Percentiles rank a stretch among this genome's conserved stretches.
phyloP scores from a whole-genome alignment of 2,888 invertebrate species.

The Epiblema foenella region DNA sequence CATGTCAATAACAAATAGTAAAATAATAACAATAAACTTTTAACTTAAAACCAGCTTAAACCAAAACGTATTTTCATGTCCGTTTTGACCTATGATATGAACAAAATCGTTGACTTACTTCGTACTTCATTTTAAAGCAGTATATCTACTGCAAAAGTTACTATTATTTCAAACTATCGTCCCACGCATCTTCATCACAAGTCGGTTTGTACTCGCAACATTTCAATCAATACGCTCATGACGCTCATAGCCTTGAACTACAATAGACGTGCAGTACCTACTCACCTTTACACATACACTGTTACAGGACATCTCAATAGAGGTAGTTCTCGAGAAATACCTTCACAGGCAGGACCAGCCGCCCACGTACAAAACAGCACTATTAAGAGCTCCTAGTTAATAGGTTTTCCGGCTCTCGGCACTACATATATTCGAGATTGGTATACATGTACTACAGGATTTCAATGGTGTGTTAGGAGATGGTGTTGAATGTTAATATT shows the following conservation, averaged over 20 bases:
- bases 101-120: too few species aligned
- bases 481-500: slow-evolving; percentile 20
- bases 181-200: neutral
- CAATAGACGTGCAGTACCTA: neutral
- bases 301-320: neutral
- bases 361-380: slow-evolving; percentile 47
- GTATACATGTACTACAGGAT: slow-evolving; percentile 3
- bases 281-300: slow-evolving; percentile 1
- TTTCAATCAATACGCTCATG: slow-evolving; percentile 32
- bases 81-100: too few species aligned
- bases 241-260: neutral
- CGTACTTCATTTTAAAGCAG: neutral
- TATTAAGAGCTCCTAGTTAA: slow-evolving; percentile 48
- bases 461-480: neutral
- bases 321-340: slow-evolving; percentile 7
- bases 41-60: too few species aligned
- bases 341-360: slow-evolving; percentile 1
- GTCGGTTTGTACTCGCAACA: neutral
- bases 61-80: too few species aligned
- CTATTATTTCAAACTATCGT: neutral
- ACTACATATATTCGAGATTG: neutral
- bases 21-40: too few species aligned
- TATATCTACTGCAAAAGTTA: neutral
- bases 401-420: slow-evolving; percentile 45
- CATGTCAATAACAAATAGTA: too few species aligned